Base-by-base conservation (phyloP, 2,888 invertebrate species). In the Ceriagrion tenellum region DNA sequence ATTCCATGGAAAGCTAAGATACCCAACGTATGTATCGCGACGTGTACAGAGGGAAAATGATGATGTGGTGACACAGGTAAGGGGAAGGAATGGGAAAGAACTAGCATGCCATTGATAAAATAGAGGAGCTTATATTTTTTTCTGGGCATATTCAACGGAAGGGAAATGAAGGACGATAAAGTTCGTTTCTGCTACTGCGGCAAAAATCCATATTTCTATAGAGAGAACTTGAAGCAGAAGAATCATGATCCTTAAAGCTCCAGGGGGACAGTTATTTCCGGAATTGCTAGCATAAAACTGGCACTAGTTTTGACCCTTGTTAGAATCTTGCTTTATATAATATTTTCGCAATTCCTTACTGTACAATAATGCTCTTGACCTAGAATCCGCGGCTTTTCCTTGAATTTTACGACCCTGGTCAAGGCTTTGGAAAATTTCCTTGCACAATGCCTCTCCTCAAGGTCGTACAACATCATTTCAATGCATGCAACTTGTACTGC, bases 191-290 rank as follows among this genome's bases (percentile, higher is more conserved):
- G 81, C 26, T 23, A 35, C 35, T 18, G 18, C 4, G 81, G 30
- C 8, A 35, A 81, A 81, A 81, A 81, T 81, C 35, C 81, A 81
- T 81, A 81, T 81, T 81, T 81, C 81, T n/a, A 35, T 81, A 18
- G 30, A 81, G 30, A 69, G n/a, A 81, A 0, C 23, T 81, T 81
- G 26, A 81, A 81, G 81, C 10, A 13, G 35, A 16, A 30, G 81
- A 81, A 81, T 81, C 35, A 16, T 69, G n/a, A 23, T 8, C 81
- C 81, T 81, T 35, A 35, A 35, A 81, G n/a, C 10, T 13, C 35
- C 2, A 18, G 12, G 3, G 13, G 13, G 35, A 12, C 13, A 35
- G 30, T 30, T 35, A 2, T 13, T 35, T 35, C 35, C 1, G 81
- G 81, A 81, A 69, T n/a, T 8, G 69, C 6, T 12, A 4, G 6